Evolutionary conservation across 2,888 invertebrate species (phyloP).

Genomic region (Cerastis leucographa): DNA sequence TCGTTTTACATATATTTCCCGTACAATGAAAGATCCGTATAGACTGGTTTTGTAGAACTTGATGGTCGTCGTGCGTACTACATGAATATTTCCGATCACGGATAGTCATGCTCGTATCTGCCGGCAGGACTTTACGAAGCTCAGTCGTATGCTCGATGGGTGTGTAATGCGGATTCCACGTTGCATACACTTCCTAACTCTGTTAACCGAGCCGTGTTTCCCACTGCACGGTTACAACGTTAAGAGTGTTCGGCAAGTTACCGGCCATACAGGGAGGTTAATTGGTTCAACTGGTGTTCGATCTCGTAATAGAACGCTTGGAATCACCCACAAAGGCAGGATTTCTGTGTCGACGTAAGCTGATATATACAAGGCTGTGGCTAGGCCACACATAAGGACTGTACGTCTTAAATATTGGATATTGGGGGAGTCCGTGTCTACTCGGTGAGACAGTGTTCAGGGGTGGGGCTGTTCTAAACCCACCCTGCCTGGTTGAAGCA

Average conservation of each 20-base stretch:
- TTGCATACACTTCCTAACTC: constrained; percentile 19
- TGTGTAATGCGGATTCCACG: not conserved
- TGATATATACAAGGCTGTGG: not conserved
- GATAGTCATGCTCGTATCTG: not conserved
- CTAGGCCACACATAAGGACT: too few species aligned
- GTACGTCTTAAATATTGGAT: too few species aligned
- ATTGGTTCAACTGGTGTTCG: constrained; percentile 15
- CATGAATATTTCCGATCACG: not conserved
- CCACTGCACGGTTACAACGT: not conserved
- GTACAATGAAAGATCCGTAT: too few species aligned
- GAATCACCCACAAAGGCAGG: not conserved
- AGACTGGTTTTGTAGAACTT: too few species aligned
- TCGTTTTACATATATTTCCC: too few species aligned
- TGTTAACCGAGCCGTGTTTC: not conserved
- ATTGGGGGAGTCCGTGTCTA: constrained; percentile 53
- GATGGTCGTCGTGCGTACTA: too few species aligned
- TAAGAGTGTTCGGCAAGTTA: constrained; percentile 2
- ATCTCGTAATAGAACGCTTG: not conserved
- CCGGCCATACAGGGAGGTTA: not conserved
- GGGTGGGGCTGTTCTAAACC: constrained; percentile 19
- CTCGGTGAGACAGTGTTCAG: constrained; percentile 41
- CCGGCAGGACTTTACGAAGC: constrained; percentile 3
- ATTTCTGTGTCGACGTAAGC: not conserved
- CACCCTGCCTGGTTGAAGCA: constrained; percentile 6
- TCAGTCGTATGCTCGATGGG: constrained; percentile 8